These are phyloP conservation scores for Archips crataeganus DNA, from an alignment of 2,888 invertebrate genomes.

Conservation along the genomic window DNA sequence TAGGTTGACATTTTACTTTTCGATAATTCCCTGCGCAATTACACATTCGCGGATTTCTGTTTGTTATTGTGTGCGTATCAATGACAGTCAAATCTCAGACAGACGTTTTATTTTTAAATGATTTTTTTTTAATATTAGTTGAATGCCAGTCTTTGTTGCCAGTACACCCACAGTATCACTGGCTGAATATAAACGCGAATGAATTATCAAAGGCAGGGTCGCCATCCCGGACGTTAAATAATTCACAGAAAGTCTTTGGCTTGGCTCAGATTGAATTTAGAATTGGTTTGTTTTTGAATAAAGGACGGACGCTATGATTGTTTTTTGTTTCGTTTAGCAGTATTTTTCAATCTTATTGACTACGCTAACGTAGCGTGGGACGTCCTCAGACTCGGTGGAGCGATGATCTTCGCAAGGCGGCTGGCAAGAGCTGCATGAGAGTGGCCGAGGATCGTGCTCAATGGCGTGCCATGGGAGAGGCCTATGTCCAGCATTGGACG, in stretches of 20 bases:
- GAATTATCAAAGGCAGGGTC: constrained; percentile 39
- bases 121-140: constrained; percentile 21
- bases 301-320: neutral
- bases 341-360: too few relatives aligned
- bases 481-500: too few relatives aligned
- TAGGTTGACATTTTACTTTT: neutral
- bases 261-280: constrained; percentile 28
- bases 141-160: constrained; percentile 28
- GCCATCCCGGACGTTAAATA: constrained; percentile 35
- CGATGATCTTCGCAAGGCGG: too few relatives aligned
- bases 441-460: too few relatives aligned
- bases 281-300: constrained; percentile 5
- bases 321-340: neutral
- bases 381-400: too few relatives aligned
- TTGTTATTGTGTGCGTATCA: constrained; percentile 13
- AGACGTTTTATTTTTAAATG: constrained; percentile 20
- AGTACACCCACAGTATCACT: constrained; percentile 37
- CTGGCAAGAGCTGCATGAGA: too few relatives aligned
- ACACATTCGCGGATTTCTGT: neutral
- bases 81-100: constrained; percentile 15
- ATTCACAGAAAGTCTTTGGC: constrained; percentile 30
- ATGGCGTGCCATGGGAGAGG: too few relatives aligned
- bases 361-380: too few relatives aligned
- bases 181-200: constrained; percentile 38
- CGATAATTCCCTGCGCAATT: neutral